Evolutionary conservation across 2,888 invertebrate genomes (phyloP).

Genomic region (Tridacna crocea): DNA sequence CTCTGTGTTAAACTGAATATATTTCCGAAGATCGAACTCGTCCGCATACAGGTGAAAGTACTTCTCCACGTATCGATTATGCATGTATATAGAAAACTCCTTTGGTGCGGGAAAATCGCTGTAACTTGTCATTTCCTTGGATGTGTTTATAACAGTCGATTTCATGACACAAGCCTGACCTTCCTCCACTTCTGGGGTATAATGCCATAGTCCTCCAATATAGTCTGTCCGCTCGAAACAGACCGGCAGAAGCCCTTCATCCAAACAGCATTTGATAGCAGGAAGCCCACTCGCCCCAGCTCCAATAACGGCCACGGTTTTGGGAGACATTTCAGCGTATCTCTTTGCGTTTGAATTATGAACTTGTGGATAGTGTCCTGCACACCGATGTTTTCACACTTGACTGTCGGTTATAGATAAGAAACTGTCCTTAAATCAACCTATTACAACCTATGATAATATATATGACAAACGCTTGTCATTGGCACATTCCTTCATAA

Average conservation of each 20-base stretch:
- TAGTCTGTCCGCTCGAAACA: constrained; percentile 79
- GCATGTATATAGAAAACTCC: constrained; percentile 83
- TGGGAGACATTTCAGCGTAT: constrained; percentile 27
- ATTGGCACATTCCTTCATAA: no score
- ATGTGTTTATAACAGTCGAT: constrained; percentile 81
- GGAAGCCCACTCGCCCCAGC: constrained; percentile 78
- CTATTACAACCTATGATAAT: not conserved
- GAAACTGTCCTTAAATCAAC: not conserved
- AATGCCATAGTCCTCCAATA: constrained; percentile 82
- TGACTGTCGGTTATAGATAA: not conserved
- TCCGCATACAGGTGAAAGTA: constrained; percentile 83
- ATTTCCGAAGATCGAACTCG: constrained; percentile 74
- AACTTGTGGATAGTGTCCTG: not conserved
- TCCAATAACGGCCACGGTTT: constrained; percentile 73
- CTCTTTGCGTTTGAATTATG: not conserved
- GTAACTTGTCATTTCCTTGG: constrained; percentile 82
- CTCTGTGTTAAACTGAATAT: constrained; percentile 79
- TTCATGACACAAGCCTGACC: constrained; percentile 80
- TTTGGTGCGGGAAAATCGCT: constrained; percentile 82
- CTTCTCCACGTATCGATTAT: constrained; percentile 78
- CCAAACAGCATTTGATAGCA: constrained; percentile 79
- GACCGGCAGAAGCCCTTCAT: constrained; percentile 76
- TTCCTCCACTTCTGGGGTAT: constrained; percentile 67
- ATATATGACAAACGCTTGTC: not conserved
- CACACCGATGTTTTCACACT: not conserved